A percentile compares a stretch with the other conserved stretches of the same genome.
Evolutionary conservation across 1,140 invertebrate species (phyloP).

Genomic region (Neotoxoptera formosana): DNA sequence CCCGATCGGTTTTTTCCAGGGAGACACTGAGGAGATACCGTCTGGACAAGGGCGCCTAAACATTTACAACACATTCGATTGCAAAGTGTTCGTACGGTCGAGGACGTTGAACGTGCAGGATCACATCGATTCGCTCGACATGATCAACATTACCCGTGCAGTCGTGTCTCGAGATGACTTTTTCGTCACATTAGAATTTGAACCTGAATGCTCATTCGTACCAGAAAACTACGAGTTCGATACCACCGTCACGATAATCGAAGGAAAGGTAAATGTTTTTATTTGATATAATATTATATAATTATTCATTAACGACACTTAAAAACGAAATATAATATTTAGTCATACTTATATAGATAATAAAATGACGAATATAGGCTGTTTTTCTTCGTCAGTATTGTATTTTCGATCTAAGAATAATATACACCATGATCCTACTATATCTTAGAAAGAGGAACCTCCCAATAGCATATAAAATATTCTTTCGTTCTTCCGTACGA

Average conservation of each 20-base stretch:
- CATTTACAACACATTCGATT: conserved; percentile 72
- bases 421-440: no score
- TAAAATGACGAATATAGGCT: neutral
- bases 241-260: neutral
- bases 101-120: neutral
- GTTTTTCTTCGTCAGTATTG: no score
- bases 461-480: no score
- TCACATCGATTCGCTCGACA: neutral
- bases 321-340: neutral
- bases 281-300: neutral
- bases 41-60: conserved; percentile 71
- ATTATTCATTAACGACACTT: neutral
- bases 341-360: neutral
- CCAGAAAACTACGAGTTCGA: neutral
- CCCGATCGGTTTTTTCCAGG: neutral
- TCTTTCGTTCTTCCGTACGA: no score
- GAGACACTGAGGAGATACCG: neutral
- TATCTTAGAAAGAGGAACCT: no score
- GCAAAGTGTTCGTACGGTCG: conserved; percentile 28
- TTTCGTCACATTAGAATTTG: neutral
- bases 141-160: neutral
- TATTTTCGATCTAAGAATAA: no score
- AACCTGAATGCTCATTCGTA: neutral
- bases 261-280: conserved; percentile 1
- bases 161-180: neutral